Percentiles rank a stretch among this genome's conserved stretches.
Evolutionary conservation across 2,888 invertebrate species (phyloP).

Genomic region (Drosophila subquinaria): DNA sequence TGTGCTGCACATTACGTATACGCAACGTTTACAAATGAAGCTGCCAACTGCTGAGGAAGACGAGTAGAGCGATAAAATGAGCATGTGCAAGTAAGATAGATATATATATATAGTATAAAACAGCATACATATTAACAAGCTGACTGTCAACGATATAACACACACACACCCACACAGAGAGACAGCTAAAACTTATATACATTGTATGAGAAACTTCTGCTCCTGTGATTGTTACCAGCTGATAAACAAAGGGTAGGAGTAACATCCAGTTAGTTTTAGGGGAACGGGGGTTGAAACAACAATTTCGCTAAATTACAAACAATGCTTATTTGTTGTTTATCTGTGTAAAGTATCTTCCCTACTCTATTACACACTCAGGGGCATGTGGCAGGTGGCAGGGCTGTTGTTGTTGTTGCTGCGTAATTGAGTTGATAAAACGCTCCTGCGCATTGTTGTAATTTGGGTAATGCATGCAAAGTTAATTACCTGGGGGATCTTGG

Average conservation of each 20-base stretch:
- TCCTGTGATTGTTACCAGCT: conserved; percentile 62
- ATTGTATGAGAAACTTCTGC: conserved; percentile 61
- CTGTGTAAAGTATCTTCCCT: conserved; percentile 70
- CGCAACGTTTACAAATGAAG: conserved; percentile 72
- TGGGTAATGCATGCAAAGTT: conserved; percentile 80
- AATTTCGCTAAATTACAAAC: conserved; percentile 79
- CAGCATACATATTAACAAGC: conserved; percentile 42
- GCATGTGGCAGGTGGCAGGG: conserved; percentile 15
- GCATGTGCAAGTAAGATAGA: conserved; percentile 40
- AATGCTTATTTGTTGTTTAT: conserved; percentile 82
- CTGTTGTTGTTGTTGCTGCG: conserved; percentile 14
- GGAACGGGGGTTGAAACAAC: conserved; percentile 32
- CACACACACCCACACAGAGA: conserved; percentile 16
- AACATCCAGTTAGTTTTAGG: conserved; percentile 6
- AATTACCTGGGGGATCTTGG: conserved; percentile 78
- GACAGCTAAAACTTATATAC: conserved; percentile 22
- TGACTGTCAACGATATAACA: conserved; percentile 38
- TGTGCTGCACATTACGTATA: conserved; percentile 64
- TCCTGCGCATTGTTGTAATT: conserved; percentile 72
- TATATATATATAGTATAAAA: conserved; percentile 13
- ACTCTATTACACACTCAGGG: conserved; percentile 28
- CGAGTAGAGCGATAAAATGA: conserved; percentile 45
- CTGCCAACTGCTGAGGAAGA: conserved; percentile 48
- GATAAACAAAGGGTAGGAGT: conserved; percentile 56
- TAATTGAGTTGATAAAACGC: conserved; percentile 80